These are phyloP conservation scores for Eupithecia tripunctaria DNA, from an alignment of 2,888 invertebrate species.

Conservation along the genomic window DNA sequence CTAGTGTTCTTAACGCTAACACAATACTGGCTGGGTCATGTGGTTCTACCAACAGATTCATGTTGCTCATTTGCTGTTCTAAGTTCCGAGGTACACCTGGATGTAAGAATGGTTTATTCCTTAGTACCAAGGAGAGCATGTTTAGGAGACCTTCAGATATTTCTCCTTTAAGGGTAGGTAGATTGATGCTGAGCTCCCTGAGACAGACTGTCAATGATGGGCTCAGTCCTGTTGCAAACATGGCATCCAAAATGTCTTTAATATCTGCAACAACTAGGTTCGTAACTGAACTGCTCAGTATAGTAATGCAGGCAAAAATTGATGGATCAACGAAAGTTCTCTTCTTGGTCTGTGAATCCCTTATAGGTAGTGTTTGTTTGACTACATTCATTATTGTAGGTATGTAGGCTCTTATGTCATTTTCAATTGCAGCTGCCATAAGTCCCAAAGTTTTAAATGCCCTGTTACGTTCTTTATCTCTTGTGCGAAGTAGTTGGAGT, in stretches of 20 bases:
- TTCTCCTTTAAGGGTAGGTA: slow-evolving; percentile 93
- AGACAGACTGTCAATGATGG: slow-evolving; percentile 95
- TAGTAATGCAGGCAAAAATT: slow-evolving; percentile 96
- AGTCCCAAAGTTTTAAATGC: slow-evolving; percentile 96
- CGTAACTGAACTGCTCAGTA: slow-evolving; percentile 94
- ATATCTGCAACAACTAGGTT: slow-evolving; percentile 91
- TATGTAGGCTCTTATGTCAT: slow-evolving; percentile 91
- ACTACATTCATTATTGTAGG: slow-evolving; percentile 94
- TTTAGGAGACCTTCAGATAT: slow-evolving; percentile 97
- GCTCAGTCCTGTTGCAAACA: slow-evolving; percentile 96
- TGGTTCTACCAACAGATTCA: slow-evolving; percentile 80
- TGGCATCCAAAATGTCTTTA: slow-evolving; percentile 93
- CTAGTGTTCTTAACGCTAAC: slow-evolving; percentile 95
- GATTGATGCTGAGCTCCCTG: slow-evolving; percentile 93
- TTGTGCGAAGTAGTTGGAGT: slow-evolving; percentile 89
- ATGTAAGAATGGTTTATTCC: slow-evolving; percentile 93
- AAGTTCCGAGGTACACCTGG: slow-evolving; percentile 90
- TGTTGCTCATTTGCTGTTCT: slow-evolving; percentile 78
- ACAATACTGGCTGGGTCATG: slow-evolving; percentile 93
- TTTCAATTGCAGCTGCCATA: slow-evolving; percentile 94
- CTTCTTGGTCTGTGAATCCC: slow-evolving; percentile 91
- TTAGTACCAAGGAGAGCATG: slow-evolving; percentile 95
- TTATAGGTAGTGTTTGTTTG: slow-evolving; percentile 89
- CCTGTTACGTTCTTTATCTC: slow-evolving; percentile 93
- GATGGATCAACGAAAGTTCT: slow-evolving; percentile 91